Percentiles rank a stretch among this genome's conserved stretches.
Evolutionary conservation across 2,797 vertebrate genomes (phyloP).

Genomic region (Megaceryle alcyon): DNA sequence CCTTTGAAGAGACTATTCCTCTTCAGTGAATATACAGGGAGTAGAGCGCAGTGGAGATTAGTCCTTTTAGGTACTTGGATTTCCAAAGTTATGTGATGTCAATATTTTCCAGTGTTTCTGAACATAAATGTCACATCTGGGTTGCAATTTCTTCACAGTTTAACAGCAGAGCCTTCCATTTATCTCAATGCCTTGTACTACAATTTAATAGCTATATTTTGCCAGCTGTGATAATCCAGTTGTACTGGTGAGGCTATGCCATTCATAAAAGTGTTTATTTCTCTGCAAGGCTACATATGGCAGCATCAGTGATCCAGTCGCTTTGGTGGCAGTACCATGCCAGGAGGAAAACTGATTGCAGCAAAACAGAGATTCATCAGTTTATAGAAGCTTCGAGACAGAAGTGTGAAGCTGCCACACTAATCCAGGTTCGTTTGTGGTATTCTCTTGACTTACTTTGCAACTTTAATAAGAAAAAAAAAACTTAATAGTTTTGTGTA

Average conservation of each 20-base stretch:
- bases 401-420: slow-evolving; percentile 81
- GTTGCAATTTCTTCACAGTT: background rate
- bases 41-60: background rate
- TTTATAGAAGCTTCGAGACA: background rate
- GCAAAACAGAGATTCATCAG: background rate
- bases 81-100: background rate
- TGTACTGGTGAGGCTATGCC: slow-evolving; percentile 72
- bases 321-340: slow-evolving; percentile 13
- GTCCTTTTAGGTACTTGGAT: background rate
- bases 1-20: background rate
- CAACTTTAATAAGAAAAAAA: background rate
- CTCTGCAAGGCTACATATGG: slow-evolving; percentile 39
- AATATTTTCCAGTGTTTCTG: background rate
- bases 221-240: slow-evolving; percentile 79
- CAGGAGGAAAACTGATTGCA: background rate
- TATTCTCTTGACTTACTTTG: background rate
- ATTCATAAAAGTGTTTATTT: slow-evolving; percentile 64
- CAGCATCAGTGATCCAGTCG: slow-evolving; percentile 55
- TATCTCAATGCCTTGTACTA: background rate
- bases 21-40: background rate
- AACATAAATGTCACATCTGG: background rate
- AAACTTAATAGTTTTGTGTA: background rate
- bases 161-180: background rate
- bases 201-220: slow-evolving; percentile 61
- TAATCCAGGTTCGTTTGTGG: slow-evolving; percentile 87